phyloP scores from a whole-genome alignment of 2,888 invertebrate genomes.

The Agonopterix heracliana region DNA sequence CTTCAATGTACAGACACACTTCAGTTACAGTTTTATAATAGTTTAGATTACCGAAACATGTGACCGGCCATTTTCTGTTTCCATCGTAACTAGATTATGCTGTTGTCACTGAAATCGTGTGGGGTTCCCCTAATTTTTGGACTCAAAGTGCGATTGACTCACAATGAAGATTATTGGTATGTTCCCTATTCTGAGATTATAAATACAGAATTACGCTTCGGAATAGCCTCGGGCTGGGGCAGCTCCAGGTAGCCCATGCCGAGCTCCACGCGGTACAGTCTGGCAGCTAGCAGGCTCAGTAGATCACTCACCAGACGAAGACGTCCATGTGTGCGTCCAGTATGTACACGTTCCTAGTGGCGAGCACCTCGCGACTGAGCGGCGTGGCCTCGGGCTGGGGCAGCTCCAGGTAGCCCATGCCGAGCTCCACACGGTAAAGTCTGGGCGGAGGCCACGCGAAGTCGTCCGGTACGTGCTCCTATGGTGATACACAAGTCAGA shows the following conservation, averaged over 20 bases:
- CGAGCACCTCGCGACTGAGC: constrained; percentile 85
- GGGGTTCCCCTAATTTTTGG: no score
- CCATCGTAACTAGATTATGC: no score
- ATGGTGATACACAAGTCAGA: not conserved
- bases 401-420: constrained; percentile 98
- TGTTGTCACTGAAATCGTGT: no score
- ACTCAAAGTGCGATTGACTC: no score
- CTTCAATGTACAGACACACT: no score
- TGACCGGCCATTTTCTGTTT: not conserved
- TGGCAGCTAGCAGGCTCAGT: constrained; percentile 78
- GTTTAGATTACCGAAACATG: no score
- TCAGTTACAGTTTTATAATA: no score
- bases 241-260: constrained; percentile 99
- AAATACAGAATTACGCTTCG: no score
- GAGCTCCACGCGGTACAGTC: constrained; percentile 95
- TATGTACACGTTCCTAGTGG: constrained; percentile 96
- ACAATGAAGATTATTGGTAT: no score
- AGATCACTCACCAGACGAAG: constrained; percentile 88
- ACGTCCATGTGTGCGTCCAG: constrained; percentile 95
- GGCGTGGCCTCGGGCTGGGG: constrained; percentile 90
- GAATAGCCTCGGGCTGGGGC: constrained; percentile 88
- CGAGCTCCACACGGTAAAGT: constrained; percentile 95
- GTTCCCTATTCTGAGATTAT: no score
- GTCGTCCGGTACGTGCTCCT: constrained; percentile 84
- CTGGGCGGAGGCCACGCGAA: constrained; percentile 82